Base-by-base conservation (phyloP, 2,888 invertebrate species). In the Neoitamus cyanurus region DNA sequence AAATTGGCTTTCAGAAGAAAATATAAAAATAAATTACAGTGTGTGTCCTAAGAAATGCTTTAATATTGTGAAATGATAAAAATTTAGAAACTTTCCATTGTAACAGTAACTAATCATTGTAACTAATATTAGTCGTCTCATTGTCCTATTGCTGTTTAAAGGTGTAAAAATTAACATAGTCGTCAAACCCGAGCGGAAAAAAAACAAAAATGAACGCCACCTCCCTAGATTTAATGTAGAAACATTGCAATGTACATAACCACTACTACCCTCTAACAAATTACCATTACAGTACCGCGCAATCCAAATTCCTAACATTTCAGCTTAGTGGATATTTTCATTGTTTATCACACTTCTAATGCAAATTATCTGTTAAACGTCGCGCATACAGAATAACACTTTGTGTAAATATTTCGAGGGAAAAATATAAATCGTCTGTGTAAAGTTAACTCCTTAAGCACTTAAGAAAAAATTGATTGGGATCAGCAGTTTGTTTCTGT, bases 211-310 rank as follows among this genome's bases (percentile, higher is more conserved):
- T 37, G 31, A 72, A 70, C n/a, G 70, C 46, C 37, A 48, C 34
- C 34, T 70, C 58, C 34, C 28, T 70, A 83, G 48, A 30, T 25
- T 83, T 42, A 84, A 80, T 82, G 75, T 86, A 84, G 82, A 83
- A 84, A 86, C 86, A 86, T 86, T 84, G 84, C 84, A 78, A 86
- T 86, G 86, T 86, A 86, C 37, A 86, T 86, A 86, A 83, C 37
- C 28, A 42, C 15, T 82, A 83, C 37, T 83, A 68, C 70, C 30
- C 70, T 31, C 70, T 70, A 70, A 70, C 58, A 58, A 58, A 58
- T 58, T 58, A 58, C 9, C 58, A 25, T 58, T 58, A 25, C 58
- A 58, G 20, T 58, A 58, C 58, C 58, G 58, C 58, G 58, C 58
- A 70, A 70, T 70, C 70, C 30, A 69, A 30, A 58, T 58, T 58